Percentiles rank a stretch among this genome's conserved stretches.
Conservation (phyloP, 1,140 invertebrate species). For the Apis laboriosa region DNA sequence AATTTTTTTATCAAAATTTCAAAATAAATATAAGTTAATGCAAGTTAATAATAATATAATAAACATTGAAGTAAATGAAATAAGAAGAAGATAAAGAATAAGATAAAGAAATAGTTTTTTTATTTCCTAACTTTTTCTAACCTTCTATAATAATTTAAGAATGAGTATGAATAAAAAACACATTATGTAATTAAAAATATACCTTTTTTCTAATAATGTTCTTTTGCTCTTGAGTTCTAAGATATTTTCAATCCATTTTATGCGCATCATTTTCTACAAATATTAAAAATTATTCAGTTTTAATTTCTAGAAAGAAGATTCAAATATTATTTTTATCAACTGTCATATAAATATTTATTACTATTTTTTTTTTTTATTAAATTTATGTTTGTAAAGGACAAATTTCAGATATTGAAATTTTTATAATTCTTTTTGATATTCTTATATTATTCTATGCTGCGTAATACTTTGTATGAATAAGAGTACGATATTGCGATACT, state of each 20-base stretch:
- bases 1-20: neutral
- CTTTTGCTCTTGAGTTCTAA: neutral
- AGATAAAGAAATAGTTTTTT: neutral
- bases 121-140: neutral
- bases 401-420: neutral
- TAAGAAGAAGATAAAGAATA: neutral
- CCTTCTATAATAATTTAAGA: neutral
- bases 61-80: neutral
- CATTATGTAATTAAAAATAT: neutral
- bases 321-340: neutral
- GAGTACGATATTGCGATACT: neutral
- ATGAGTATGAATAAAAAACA: neutral
- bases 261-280: neutral
- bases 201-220: slow-evolving; percentile 12
- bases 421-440: neutral
- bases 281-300: no score
- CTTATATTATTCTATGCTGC: neutral
- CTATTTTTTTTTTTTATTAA: neutral
- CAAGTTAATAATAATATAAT: neutral
- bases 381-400: neutral
- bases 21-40: neutral
- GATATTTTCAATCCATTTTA: neutral
- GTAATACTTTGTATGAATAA: neutral
- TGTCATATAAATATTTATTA: neutral
- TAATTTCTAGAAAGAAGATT: neutral